Evolutionary conservation across 2,113 vertebrate species (phyloP), one percentile per base, ranked within the genome.

Genomic region (Istiophorus platypterus): DNA sequence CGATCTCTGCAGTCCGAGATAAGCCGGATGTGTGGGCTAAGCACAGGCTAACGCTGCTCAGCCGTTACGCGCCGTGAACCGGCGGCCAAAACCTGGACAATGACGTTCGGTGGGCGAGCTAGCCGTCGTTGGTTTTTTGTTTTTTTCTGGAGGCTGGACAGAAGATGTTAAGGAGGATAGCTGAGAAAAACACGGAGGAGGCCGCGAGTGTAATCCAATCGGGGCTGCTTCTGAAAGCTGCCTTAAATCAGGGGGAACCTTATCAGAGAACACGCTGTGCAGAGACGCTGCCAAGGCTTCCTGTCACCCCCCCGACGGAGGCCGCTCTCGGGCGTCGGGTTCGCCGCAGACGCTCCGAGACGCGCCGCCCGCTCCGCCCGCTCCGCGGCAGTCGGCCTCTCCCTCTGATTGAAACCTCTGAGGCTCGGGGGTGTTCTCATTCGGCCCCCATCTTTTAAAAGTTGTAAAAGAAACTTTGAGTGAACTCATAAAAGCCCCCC

Each of bases 1-100:
- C 4, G 3, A 67, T 71, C 85, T 61, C 89, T 92, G 91, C 86
- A 70, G 86, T 26, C 75, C 15, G 13, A 88, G 90, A 89, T 91
- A 91, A 92, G 91, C 83, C 72, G 57, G 45, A 74, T 64, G 86
- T 67, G 80, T 77, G 83, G 87, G 89, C 76, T 80, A 56, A 85
- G 78, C 68, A 0, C 77, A 47, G 80, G 56, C 68, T 80, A 86
- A 84, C 81, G 77, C 85, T 65, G n/a, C 81, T 90, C 80, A 77
- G 76, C 77, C 84, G 31, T 80, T 83, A 72, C 81, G 82, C 37
- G 71, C 82, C 10, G 24, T 1, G 61, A 77, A 77, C 82, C 42
- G 13, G 41, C 27, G 78, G 86, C 81, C 79, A 89, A 82, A 82
- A 80, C 68, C 69, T 73, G 77, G 88, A 88, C 84, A 78, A 85